Evolutionary conservation across 2,888 invertebrate species (phyloP), one percentile per base, ranked within the genome.

Genomic region (Leptarthrus brevirostris): DNA sequence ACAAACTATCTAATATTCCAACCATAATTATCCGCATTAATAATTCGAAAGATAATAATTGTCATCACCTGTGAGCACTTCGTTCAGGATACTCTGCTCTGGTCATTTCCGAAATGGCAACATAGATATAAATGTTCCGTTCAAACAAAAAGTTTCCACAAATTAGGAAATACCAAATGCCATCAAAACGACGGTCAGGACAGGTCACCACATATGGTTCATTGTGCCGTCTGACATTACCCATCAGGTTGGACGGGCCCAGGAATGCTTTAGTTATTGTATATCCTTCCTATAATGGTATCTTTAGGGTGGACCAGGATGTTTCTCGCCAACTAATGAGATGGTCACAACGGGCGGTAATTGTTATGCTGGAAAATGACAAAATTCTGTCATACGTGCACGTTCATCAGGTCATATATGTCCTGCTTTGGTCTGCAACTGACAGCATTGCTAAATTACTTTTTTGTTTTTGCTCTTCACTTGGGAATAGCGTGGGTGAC

Each of bases 291-390:
- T 24, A 14, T 64, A 64, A 64, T 64, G 24, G 64, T 16, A 20
- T 64, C 64, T 24, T 64, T 64, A 16, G 40, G 40, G 47, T 44
- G 24, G 64, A 36, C 40, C 64, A 16, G 64, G 14, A 64, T 22
- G 47, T n/a, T 71, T 47, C 69, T n/a, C 74, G 44, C 36, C 56
- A 36, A 16, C 72, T 74, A 72, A 72, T 74, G 74, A 64, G 74
- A 54, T 72, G 74, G 64, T 34, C 70, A 54, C 74, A 74, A 72
- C 52, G 54, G 72, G 72, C 53, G 74, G 72, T 64, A 74, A 72
- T 74, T 74, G 74, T 54, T 74, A 52, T 24, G 64, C 54, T 72
- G 54, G 53, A 53, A 74, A 61, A 61, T 64, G 71, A 61, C 53
- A 36, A 71, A 70, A 71, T 71, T 71, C 44, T 66, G 61, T 61